A percentile compares a stretch with the other conserved stretches of the same genome.
Conservation (phyloP, 2,113 vertebrate genomes). For the Numenius arquata region DNA sequence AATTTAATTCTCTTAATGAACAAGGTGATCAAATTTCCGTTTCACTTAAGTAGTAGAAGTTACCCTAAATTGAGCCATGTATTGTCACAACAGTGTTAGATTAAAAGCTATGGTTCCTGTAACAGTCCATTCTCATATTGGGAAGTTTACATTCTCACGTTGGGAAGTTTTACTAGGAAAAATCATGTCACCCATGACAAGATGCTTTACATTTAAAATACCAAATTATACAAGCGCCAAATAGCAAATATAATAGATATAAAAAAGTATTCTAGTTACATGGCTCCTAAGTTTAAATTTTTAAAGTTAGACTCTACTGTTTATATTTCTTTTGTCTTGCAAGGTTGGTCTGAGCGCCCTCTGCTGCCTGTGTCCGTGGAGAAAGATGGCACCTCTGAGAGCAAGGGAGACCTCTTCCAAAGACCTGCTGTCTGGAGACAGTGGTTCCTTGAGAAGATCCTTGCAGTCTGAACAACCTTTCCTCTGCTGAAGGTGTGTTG, state of each 20-base stretch:
- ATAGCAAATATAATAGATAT: neutral
- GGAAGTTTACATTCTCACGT: neutral
- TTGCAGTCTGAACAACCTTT: neutral
- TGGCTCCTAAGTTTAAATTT: neutral
- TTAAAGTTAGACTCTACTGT: neutral
- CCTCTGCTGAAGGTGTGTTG: neutral
- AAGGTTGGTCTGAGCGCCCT: neutral
- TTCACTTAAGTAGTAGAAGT: neutral
- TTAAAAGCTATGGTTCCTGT: neutral
- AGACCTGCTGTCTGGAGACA: neutral
- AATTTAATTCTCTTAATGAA: neutral
- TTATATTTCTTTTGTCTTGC: neutral
- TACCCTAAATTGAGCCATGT: neutral
- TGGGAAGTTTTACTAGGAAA: neutral
- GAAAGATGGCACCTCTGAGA: neutral
- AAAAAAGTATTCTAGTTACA: neutral
- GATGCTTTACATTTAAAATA: neutral
- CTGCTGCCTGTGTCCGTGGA: neutral
- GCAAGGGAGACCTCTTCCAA: neutral
- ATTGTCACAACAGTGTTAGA: neutral
- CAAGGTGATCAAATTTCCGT: neutral
- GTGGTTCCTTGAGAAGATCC: neutral
- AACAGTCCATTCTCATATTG: neutral
- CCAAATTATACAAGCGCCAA: neutral
- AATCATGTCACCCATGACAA: neutral